phyloP scores from a whole-genome alignment of 2,797 vertebrate genomes.

The Orestias chungarensis region DNA sequence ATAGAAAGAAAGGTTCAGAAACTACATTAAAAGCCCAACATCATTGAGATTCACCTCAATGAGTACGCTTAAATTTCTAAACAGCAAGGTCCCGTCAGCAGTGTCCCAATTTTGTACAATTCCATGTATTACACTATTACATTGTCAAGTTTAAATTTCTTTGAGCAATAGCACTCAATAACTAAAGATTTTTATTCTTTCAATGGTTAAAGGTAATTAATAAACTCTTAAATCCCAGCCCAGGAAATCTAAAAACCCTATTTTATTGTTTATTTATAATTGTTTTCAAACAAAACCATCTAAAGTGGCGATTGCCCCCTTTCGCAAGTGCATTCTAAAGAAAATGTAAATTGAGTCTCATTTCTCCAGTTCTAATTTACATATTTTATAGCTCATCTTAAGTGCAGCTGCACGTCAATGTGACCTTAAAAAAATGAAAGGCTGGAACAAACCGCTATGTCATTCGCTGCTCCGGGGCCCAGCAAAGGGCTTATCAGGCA shows the following conservation, averaged over 20 bases:
- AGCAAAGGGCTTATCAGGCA: slow-evolving; percentile 17
- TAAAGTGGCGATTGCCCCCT: background rate
- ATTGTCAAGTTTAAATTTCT: no score
- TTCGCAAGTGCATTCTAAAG: background rate
- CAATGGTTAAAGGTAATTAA: background rate
- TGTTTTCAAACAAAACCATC: background rate
- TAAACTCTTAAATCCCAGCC: background rate
- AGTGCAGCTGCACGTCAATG: slow-evolving; percentile 27
- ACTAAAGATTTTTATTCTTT: background rate
- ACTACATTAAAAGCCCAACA: background rate
- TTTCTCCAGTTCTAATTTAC: slow-evolving; percentile 13
- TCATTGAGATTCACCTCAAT: background rate
- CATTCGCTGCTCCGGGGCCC: slow-evolving; percentile 45
- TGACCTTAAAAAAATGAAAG: slow-evolving; percentile 53
- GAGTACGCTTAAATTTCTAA: background rate
- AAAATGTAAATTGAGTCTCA: slow-evolving; percentile 7
- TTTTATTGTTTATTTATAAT: background rate
- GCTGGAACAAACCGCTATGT: slow-evolving; percentile 45
- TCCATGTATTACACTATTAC: no score
- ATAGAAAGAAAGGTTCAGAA: background rate
- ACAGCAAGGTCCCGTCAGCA: slow-evolving; percentile 44
- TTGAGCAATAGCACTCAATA: slow-evolving; percentile 49
- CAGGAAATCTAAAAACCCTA: background rate
- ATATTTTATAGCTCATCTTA: slow-evolving; percentile 25
- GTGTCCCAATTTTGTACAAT: slow-evolving; percentile 24